Evolutionary conservation across 2,888 invertebrate genomes (phyloP).

Genomic region (Capitulum mitella): DNA sequence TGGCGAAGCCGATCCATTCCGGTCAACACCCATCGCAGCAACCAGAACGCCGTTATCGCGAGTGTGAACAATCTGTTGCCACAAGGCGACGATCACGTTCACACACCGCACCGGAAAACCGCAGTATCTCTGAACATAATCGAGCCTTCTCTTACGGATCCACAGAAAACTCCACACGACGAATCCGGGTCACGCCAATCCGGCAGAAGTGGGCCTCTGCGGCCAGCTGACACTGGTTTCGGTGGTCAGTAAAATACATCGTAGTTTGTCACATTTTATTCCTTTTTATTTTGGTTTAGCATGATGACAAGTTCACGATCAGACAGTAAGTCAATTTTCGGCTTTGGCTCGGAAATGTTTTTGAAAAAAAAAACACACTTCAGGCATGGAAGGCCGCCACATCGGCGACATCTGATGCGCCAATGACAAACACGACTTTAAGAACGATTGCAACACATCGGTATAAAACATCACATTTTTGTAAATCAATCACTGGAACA

Average conservation of each 20-base stretch:
- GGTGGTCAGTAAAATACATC: not conserved
- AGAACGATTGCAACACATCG: not conserved
- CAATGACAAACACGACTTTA: not conserved
- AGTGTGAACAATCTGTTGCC: too few species aligned
- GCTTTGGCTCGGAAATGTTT: not conserved
- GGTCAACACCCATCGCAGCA: too few species aligned
- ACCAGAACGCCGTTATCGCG: too few species aligned
- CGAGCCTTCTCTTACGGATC: too few species aligned
- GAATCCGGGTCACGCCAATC: too few species aligned
- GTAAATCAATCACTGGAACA: constrained; percentile 7
- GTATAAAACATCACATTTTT: constrained; percentile 5
- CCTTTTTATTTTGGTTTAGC: not conserved
- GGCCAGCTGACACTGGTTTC: too few species aligned
- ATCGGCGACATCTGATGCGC: not conserved
- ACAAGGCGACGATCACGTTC: too few species aligned
- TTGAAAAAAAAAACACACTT: not conserved
- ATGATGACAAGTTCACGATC: not conserved
- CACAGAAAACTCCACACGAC: too few species aligned
- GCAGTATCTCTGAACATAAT: too few species aligned
- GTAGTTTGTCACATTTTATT: not conserved
- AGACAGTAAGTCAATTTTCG: not conserved
- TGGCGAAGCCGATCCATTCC: too few species aligned
- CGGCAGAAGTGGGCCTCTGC: too few species aligned
- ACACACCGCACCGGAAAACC: too few species aligned
- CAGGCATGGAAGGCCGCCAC: not conserved